Base-by-base conservation (phyloP, 1,140 invertebrate species). In the Cephus cinctus region DNA sequence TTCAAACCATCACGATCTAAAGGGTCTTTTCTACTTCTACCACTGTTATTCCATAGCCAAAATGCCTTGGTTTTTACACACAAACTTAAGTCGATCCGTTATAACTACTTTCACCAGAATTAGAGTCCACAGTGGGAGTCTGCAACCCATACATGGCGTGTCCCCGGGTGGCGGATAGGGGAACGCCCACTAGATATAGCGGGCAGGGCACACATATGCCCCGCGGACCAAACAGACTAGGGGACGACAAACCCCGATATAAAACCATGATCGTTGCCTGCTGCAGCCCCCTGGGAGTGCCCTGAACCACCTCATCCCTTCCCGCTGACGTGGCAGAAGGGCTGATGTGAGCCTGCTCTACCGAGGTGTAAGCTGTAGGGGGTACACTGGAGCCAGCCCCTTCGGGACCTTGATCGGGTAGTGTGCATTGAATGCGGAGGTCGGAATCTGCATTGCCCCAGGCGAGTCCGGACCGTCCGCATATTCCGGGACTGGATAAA, bases 131-230 rank as follows among this genome's bases (percentile, higher is more conserved):
- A 38, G 44, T 31, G 49, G 25, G 22, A 21, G 38, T 30, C 18
- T 15, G 31, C n/a, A n/a, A 44, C 43, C 42, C 25, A 34, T 35
- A 53, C 31, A 21, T 21, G 42, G 47, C 50, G 54, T 43, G 27
- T 56, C 46, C 42, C 46, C 50, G 38, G 54, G 41, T 53, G 54
- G 50, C 50, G 54, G 46, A 52, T 56, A 34, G 50, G 43, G 50
- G 46, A 56, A 52, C 30, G 50, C 50, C 30, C 21, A 4, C 50
- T 43, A 41, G 42, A 30, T 27, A 56, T 52, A 36, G 34, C 9
- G 9, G 54, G 54, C 47, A 43, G 11, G 44, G 27, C 52, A 46
- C 35, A 49, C 1, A 56, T 52, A 49, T 41, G 47, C 48, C 27
- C 23, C 27, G 46, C 22, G 50, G 32, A 49, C 43, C 50, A 56